Base-by-base conservation (phyloP, 2,888 invertebrate species). In the Cistogaster globosa region DNA sequence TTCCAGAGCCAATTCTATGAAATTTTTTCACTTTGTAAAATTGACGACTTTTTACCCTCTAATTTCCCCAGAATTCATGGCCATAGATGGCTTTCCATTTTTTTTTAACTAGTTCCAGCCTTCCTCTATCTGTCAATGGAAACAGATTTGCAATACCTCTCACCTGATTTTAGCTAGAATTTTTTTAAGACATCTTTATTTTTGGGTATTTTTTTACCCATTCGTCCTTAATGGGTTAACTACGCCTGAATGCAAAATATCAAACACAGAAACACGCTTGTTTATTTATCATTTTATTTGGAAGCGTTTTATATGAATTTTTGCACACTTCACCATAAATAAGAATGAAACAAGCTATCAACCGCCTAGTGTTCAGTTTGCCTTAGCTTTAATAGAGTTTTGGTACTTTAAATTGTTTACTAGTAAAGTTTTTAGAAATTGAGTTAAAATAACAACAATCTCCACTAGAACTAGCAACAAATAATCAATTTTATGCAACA, bases 311-410 rank as follows among this genome's bases (percentile, higher is more conserved):
- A 45, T 53, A 48, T 57, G 32, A 2, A 32, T 55, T 62, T 32
- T 4, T 67, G 62, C 42, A 14, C 38, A 38, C 53, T 68, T 20
- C 51, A 77, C 58, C 62, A 68, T 38, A 75, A 81, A 58, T 55
- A 62, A 45, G 55, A 69, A 68, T 48, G n/a, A 63, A 63, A 36
- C 32, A 57, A 45, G 45, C 55, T 45, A 57, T 45, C 57, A 48
- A 26, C 58, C 60, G 18, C 60, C 58, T 18, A 48, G 36, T 57
- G 68, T 65, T 63, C 57, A 55, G 38, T 82, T 75, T 81, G 82
- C 74, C 81, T 78, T 85, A 42, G 63, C 69, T 82, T 82, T 82
- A 82, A 82, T 76, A 71, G 69, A 82, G 76, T 82, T 82, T 82
- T 74, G 16, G 26, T 62, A 60, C 48, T 53, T 81, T 69, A 75